Conservation (phyloP, 2,888 invertebrate genomes). For the Amaurobius ferox region DNA sequence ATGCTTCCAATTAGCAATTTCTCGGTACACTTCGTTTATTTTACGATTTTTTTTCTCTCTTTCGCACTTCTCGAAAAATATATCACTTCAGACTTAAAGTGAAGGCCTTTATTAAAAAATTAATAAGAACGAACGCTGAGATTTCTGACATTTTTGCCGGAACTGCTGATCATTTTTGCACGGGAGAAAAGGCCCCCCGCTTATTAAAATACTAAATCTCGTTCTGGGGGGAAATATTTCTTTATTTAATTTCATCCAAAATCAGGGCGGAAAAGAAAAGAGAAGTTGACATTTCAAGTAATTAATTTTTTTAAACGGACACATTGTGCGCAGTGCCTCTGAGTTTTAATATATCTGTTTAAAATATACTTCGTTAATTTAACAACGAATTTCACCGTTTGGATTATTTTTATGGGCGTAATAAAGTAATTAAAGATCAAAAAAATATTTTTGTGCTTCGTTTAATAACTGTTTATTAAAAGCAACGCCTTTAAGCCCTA, state of each 20-base stretch:
- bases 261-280: not conserved
- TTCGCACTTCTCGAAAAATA: not conserved
- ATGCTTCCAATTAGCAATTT: not conserved
- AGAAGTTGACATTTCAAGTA: not conserved
- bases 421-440: not conserved
- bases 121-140: not conserved
- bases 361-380: not conserved
- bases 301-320: not conserved
- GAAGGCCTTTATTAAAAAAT: not conserved
- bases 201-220: constrained; percentile 6
- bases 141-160: not conserved
- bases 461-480: too few species aligned
- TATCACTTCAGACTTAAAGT: not conserved
- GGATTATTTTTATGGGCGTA: not conserved
- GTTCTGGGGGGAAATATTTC: not conserved
- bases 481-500: too few species aligned
- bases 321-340: not conserved
- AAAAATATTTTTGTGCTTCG: too few species aligned
- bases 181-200: not conserved
- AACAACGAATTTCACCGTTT: not conserved
- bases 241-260: not conserved
- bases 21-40: not conserved
- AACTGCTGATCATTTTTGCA: not conserved
- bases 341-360: not conserved
- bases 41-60: not conserved